Base-by-base conservation (phyloP, 92 coral and sea anemone genomes). In the Parazoanthus atlanticus region DNA sequence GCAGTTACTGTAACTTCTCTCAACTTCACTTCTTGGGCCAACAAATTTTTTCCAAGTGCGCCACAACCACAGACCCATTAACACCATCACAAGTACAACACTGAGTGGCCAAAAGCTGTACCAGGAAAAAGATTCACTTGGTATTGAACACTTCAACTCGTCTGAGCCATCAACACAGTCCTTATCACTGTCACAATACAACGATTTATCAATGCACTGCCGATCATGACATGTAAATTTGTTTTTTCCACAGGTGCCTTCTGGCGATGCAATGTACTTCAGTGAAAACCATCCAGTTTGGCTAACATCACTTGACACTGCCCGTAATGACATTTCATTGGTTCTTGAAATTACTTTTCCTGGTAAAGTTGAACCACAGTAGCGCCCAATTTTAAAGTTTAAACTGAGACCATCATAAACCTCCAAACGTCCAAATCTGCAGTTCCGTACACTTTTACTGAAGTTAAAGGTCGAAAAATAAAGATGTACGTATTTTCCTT, bases 61-160 rank as follows among this genome's bases (percentile, higher is more conserved):
- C 98, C 98, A 95, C 66, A 97, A 85, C 99, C 99, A 97, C 2
- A 95, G 85, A 1, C 96, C 99, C 86, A 97, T 93, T 11, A 97
- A 86, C 11, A 97, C 78, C 92, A 93, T 89, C 23, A 93, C 98
- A 5, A 94, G 90, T 3, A 95, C 93, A 17, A 94, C 93, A 79
- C 95, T 90, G 17, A 97, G 93, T 4, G 96, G 94, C 99, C 99
- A 97, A 74, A 95, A 91, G 76, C 92, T 92, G 90, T 97, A 97
- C 96, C 98, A 93, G 13, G 98, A 75, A 61, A 94, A 86, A 10
- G 89, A 58, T 6, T 88, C 91, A 74, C 91, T 89, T n/a, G 86
- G 76, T 33, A 75, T 61, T 5, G 99, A 94, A 72, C 99, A 97
- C 31, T 88, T 86, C 8, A 79, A 23, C 84, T 97, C 99, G 82